Evolutionary conservation across 2,888 invertebrate species (phyloP).

Genomic region (Loripinus fragilis): DNA sequence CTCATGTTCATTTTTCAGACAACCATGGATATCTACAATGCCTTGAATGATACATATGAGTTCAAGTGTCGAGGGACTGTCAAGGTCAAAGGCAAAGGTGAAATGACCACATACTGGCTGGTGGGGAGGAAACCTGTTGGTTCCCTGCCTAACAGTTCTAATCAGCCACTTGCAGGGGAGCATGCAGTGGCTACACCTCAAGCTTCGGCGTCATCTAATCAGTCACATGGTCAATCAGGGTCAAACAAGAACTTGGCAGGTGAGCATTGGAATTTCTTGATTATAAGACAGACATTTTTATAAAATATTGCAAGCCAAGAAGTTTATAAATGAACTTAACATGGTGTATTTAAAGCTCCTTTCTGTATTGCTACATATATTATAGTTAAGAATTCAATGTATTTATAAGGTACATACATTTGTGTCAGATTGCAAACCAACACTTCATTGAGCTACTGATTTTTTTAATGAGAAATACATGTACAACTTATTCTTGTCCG

Average conservation of each 20-base stretch:
- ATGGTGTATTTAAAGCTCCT: too few relatives aligned
- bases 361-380: too few relatives aligned
- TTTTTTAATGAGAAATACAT: too few relatives aligned
- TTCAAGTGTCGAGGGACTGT: slow-evolving; percentile 85
- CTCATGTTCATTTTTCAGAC: slow-evolving; percentile 86
- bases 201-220: slow-evolving; percentile 1
- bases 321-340: too few relatives aligned
- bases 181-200: background rate
- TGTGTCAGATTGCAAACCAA: too few relatives aligned
- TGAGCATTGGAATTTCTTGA: background rate
- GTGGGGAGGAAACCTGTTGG: slow-evolving; percentile 63
- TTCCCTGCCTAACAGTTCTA: background rate
- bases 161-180: background rate
- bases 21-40: slow-evolving; percentile 92
- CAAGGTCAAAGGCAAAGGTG: slow-evolving; percentile 95
- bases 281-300: too few relatives aligned
- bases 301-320: too few relatives aligned
- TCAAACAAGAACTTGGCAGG: slow-evolving; percentile 16
- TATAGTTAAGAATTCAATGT: too few relatives aligned
- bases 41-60: slow-evolving; percentile 85
- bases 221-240: slow-evolving; percentile 15
- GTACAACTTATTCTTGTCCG: too few relatives aligned
- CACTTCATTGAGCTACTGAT: too few relatives aligned
- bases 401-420: too few relatives aligned
- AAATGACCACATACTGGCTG: slow-evolving; percentile 97